phyloP scores from a whole-genome alignment of 2,888 invertebrate species.

The Spisula solida region DNA sequence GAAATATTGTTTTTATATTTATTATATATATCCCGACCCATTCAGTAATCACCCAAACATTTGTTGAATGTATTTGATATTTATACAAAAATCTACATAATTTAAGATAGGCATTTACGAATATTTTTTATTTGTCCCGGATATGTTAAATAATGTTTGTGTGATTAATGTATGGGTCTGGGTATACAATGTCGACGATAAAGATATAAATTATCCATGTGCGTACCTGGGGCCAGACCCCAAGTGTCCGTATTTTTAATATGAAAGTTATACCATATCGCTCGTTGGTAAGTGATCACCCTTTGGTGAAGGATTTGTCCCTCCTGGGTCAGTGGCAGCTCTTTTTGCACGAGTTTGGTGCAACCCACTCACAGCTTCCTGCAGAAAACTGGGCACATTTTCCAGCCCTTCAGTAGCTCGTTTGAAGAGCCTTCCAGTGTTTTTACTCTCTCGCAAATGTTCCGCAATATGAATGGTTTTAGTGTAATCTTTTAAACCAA shows the following conservation, averaged over 20 bases:
- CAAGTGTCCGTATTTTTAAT: not conserved
- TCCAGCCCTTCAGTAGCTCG: constrained; percentile 9
- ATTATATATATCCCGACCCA: too few species aligned
- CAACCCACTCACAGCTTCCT: constrained; percentile 31
- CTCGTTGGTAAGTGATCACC: not conserved
- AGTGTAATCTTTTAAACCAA: constrained; percentile 34
- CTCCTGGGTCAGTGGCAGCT: not conserved
- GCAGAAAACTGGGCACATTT: constrained; percentile 45
- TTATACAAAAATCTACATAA: too few species aligned
- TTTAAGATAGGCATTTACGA: too few species aligned
- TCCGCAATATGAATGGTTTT: constrained; percentile 56
- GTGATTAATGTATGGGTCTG: too few species aligned
- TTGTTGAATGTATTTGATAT: too few species aligned
- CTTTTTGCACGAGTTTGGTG: constrained; percentile 17
- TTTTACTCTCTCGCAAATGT: constrained; percentile 39
- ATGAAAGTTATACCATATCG: not conserved
- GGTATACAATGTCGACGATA: too few species aligned
- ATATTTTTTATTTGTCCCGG: too few species aligned
- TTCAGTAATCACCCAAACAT: too few species aligned
- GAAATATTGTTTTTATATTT: too few species aligned
- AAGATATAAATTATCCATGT: too few species aligned
- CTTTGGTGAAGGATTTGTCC: not conserved
- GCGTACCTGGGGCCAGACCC: too few species aligned
- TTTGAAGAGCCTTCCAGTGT: constrained; percentile 22
- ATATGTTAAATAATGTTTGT: too few species aligned